A percentile compares a stretch with the other conserved stretches of the same genome.
These are phyloP conservation scores for Azorinus chamasolen DNA, from an alignment of 2,888 invertebrate genomes.

Conservation along the genomic window DNA sequence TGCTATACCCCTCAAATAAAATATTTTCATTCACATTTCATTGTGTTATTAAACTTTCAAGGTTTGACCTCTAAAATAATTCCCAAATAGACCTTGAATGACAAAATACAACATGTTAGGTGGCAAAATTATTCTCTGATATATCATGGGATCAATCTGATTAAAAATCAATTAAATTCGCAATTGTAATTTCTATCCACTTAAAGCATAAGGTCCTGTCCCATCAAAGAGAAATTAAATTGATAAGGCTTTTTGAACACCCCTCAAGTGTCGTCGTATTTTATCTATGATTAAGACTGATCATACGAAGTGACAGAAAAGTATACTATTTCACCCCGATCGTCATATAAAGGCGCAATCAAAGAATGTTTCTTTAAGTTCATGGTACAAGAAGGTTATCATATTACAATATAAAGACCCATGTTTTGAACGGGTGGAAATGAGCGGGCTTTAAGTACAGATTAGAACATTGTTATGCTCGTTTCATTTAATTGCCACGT, in stretches of 20 bases:
- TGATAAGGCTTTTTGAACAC: slow-evolving; percentile 37
- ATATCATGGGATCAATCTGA: slow-evolving; percentile 15
- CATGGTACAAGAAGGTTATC: neutral
- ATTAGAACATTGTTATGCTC: no score
- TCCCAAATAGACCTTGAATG: neutral
- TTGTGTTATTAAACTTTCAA: no score
- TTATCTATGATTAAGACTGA: slow-evolving; percentile 5
- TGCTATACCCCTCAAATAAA: no score
- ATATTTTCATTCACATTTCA: no score
- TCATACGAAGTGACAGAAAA: neutral
- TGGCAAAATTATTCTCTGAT: slow-evolving; percentile 3
- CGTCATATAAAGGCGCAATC: slow-evolving; percentile 3
- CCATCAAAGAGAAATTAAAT: slow-evolving; percentile 41
- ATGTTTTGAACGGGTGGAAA: neutral
- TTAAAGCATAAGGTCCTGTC: slow-evolving; percentile 18
- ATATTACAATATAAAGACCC: slow-evolving; percentile 12
- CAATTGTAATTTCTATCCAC: slow-evolving; percentile 22
- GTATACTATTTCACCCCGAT: slow-evolving; percentile 5
- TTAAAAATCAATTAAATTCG: slow-evolving; percentile 45
- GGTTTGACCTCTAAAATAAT: no score
- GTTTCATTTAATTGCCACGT: no score
- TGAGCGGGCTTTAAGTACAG: neutral
- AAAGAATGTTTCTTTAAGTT: neutral
- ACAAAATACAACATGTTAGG: neutral
- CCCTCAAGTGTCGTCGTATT: neutral